These are phyloP conservation scores for Burhinus bistriatus DNA, from an alignment of 2,113 vertebrate species.

Conservation along the genomic window DNA sequence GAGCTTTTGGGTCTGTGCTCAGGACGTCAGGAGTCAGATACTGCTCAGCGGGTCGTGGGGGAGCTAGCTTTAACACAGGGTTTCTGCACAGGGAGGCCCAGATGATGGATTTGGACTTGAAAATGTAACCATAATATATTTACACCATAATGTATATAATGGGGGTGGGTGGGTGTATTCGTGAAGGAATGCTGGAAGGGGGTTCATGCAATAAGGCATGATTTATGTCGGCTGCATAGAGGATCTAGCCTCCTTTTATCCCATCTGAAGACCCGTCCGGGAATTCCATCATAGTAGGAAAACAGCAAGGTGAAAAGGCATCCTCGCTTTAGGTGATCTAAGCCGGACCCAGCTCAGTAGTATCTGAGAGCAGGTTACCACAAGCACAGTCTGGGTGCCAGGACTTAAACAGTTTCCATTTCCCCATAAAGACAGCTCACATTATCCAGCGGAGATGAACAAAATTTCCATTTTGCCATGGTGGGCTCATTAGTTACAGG, in stretches of 20 bases:
- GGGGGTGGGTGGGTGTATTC: neutral
- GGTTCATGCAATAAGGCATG: neutral
- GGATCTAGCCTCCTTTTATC: neutral
- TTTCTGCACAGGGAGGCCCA: neutral
- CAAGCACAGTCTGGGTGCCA: neutral
- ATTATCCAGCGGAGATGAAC: neutral
- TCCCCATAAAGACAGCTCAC: slow-evolving; percentile 19
- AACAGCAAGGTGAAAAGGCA: neutral
- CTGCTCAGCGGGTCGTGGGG: neutral
- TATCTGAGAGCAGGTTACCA: slow-evolving; percentile 17
- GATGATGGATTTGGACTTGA: neutral
- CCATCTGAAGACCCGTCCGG: neutral
- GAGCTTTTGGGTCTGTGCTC: neutral
- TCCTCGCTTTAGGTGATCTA: neutral
- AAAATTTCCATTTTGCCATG: slow-evolving; percentile 58
- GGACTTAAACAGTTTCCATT: slow-evolving; percentile 25
- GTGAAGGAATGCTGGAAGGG: neutral
- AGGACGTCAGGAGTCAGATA: neutral
- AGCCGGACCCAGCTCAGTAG: neutral
- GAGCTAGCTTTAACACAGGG: neutral
- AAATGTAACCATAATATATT: neutral
- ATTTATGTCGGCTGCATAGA: neutral
- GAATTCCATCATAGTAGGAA: neutral
- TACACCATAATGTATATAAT: neutral
- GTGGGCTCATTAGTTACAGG: slow-evolving; percentile 60